A percentile compares a stretch with the other conserved stretches of the same genome.
Evolutionary conservation across 2,113 vertebrate genomes (phyloP).

Genomic region (Microcebus ravelobensis): DNA sequence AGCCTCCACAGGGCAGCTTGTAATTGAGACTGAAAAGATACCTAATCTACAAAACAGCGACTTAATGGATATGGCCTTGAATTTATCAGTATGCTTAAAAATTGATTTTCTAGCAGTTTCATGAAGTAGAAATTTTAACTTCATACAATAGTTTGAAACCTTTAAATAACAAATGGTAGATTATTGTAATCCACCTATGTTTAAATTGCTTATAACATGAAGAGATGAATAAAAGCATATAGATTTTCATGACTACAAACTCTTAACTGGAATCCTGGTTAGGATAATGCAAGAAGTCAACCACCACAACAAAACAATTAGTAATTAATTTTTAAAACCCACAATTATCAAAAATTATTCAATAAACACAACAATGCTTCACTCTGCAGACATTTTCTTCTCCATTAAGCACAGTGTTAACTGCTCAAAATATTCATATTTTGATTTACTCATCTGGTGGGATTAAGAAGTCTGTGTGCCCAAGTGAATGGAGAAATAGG

Average conservation of each 20-base stretch:
- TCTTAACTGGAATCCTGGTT: neutral
- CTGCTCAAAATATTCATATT: neutral
- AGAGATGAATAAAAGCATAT: neutral
- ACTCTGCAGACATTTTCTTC: neutral
- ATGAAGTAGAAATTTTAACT: neutral
- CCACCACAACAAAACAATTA: neutral
- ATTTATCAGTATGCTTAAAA: conserved; percentile 2
- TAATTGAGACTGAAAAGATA: neutral
- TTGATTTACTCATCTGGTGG: neutral
- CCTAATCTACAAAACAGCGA: neutral
- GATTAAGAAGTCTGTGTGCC: neutral
- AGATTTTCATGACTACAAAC: neutral
- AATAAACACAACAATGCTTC: neutral
- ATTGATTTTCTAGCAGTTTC: neutral
- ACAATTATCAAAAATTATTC: neutral
- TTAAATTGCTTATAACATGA: neutral
- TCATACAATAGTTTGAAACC: neutral
- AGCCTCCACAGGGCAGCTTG: neutral
- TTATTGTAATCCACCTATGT: neutral
- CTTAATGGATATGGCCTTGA: neutral
- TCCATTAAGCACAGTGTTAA: neutral
- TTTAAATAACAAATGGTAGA: neutral
- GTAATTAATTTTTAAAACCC: neutral
- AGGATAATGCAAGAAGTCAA: neutral
- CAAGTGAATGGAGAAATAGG: neutral